Evolutionary conservation across 2,113 vertebrate species (phyloP), one percentile per base, ranked within the genome.

Genomic region (Sardina pilchardus): DNA sequence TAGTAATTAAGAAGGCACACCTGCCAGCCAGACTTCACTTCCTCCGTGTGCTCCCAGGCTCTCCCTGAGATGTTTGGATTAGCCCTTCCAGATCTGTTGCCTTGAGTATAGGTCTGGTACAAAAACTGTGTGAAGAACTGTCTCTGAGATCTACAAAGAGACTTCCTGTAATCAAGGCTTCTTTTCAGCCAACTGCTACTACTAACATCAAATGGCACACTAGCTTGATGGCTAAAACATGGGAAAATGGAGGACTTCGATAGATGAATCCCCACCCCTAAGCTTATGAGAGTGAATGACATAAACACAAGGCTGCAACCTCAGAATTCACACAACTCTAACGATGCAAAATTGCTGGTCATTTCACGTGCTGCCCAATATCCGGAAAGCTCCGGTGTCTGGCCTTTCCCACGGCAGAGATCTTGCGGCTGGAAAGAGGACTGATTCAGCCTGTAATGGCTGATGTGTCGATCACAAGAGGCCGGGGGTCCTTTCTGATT

Each of bases 1-100:
- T 83, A 83, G 84, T 81, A 90, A 91, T 90, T 91, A 89, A 24
- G 47, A 81, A 83, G 44, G 81, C 81, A 81, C 89, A 90, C 90
- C 89, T 88, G 86, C 87, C 88, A 84, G 83, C 47, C 26, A 50
- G 7, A 36, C 84, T 86, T 71, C 82, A 84, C 24, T 47, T 48
- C 26, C 63, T 71, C 63, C 10, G 63, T 71, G 63, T 26, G 30
- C 1, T 3, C 4, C 59, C 24, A 71, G 26, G 30, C 8, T 34
- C 5, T 34, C 21, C 30, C n/a, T 0, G 26, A 71, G 63, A 71
- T 71, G 63, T 71, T 71, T 30, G n/a, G 63, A 34, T 71, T 71
- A 71, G 63, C 6, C 10, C 63, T 34, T 30, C 63, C 30, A 30
- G 30, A 71, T 71, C 6, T 26, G 63, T 34, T 71, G 63, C 6